phyloP scores from a whole-genome alignment of 2,797 vertebrate species.

The Sebastes trivittatus region DNA sequence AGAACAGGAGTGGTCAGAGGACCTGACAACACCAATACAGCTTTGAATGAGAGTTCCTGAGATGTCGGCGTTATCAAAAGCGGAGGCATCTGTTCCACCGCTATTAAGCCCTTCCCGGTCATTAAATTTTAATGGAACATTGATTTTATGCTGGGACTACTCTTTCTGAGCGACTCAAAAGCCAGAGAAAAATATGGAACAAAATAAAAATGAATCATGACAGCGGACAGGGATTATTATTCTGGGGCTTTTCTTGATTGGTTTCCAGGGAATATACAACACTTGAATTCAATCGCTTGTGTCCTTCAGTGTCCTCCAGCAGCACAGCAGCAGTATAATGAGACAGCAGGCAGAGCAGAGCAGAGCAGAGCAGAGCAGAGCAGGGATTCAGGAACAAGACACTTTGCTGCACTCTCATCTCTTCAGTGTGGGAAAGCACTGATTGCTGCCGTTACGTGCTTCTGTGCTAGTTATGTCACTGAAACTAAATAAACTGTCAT shows the following conservation, averaged over 20 bases:
- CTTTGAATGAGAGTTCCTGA: conserved; percentile 69
- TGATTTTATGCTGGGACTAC: conserved; percentile 85
- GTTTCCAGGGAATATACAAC: conserved; percentile 83
- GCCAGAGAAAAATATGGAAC: conserved; percentile 77
- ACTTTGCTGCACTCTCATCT: conserved; percentile 58
- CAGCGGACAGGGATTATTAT: conserved; percentile 80
- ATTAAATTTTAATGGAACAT: conserved; percentile 89
- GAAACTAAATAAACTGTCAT: conserved; percentile 28
- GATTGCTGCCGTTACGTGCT: conserved; percentile 31
- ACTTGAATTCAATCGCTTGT: conserved; percentile 80
- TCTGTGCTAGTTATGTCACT: background rate
- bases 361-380: conserved; percentile 47
- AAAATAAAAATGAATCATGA: conserved; percentile 85
- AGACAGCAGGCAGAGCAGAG: conserved; percentile 67
- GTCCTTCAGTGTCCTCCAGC: conserved; percentile 84
- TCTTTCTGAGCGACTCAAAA: conserved; percentile 82
- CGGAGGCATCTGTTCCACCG: conserved; percentile 83
- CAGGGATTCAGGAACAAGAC: conserved; percentile 55
- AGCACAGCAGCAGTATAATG: conserved; percentile 74
- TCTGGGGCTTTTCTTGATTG: conserved; percentile 81
- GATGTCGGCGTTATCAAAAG: conserved; percentile 71
- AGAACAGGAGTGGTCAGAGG: conserved; percentile 27
- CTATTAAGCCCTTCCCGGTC: conserved; percentile 85
- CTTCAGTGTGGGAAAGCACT: conserved; percentile 21
- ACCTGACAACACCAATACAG: conserved; percentile 56